These are phyloP conservation scores for Cyprinodon tularosa DNA, from an alignment of 2,113 vertebrate species.

Conservation along the genomic window DNA sequence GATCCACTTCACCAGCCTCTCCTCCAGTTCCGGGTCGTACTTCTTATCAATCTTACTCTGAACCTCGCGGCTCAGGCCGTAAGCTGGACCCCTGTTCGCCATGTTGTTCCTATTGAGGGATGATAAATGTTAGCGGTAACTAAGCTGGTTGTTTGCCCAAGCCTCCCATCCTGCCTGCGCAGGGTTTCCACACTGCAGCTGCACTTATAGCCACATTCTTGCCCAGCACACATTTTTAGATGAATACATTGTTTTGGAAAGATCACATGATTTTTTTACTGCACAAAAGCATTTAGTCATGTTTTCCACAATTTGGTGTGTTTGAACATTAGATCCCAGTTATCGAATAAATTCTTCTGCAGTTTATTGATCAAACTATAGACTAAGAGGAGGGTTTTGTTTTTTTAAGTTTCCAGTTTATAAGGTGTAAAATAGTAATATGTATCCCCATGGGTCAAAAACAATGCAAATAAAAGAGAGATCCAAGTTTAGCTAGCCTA, in stretches of 20 bases:
- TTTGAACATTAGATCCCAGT: not conserved
- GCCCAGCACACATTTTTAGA: slow-evolving; percentile 34
- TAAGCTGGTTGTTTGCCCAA: slow-evolving; percentile 1
- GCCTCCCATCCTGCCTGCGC: not conserved
- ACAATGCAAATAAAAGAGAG: no score
- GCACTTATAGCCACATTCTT: slow-evolving; percentile 14
- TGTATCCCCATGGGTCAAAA: no score
- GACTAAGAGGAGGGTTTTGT: no score
- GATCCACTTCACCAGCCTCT: slow-evolving; percentile 90
- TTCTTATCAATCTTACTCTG: slow-evolving; percentile 96
- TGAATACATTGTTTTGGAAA: not conserved
- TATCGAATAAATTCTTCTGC: no score
- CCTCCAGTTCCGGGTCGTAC: slow-evolving; percentile 94
- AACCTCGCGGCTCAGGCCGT: slow-evolving; percentile 83
- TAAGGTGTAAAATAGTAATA: no score
- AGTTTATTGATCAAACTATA: no score
- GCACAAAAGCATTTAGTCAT: not conserved
- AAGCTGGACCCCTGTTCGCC: slow-evolving; percentile 76
- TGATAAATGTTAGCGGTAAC: slow-evolving; percentile 10
- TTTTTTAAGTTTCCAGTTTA: no score
- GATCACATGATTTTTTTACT: not conserved
- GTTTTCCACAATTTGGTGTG: not conserved
- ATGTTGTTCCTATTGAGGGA: slow-evolving; percentile 63
- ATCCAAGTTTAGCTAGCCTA: no score
- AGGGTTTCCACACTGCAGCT: slow-evolving; percentile 19